These are phyloP conservation scores for Botrylloides violaceus DNA, from an alignment of 23 tunicate genomes.

Conservation along the genomic window DNA sequence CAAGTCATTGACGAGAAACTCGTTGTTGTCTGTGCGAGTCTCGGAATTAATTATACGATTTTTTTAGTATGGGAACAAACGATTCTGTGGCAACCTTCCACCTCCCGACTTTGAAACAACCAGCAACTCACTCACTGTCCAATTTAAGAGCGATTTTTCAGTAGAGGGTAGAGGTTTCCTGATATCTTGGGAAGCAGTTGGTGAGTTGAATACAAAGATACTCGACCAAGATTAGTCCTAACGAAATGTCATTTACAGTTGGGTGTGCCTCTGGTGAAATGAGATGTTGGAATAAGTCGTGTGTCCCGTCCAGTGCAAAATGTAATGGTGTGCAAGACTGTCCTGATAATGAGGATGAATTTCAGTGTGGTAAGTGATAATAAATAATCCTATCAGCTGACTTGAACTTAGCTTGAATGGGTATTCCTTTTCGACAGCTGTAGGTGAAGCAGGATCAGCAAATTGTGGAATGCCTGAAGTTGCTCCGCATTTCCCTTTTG, in stretches of 20 bases:
- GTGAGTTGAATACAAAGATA: no score
- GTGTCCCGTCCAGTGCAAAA: slow-evolving; percentile 2
- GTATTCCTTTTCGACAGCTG: no score
- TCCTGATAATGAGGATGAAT: slow-evolving; percentile 18
- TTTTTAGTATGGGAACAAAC: neutral
- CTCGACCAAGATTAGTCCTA: no score
- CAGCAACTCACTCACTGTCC: neutral
- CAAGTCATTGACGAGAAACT: no score
- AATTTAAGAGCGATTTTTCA: slow-evolving; percentile 5
- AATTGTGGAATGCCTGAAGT: neutral
- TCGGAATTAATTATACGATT: no score
- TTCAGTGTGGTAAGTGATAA: slow-evolving; percentile 15
- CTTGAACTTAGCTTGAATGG: no score
- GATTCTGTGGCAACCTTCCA: neutral
- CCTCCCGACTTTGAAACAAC: slow-evolving; percentile 15
- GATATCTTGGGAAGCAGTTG: neutral
- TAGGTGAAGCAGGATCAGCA: neutral
- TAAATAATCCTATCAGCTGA: neutral
- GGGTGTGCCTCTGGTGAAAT: slow-evolving; percentile 8
- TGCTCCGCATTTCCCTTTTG: neutral
- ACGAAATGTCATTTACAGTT: neutral
- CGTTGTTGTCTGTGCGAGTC: no score
- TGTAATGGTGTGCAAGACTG: slow-evolving; percentile 16
- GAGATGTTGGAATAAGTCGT: slow-evolving; percentile 11
- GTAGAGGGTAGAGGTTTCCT: slow-evolving; percentile 8